Evolutionary conservation across 2,888 invertebrate species (phyloP), one percentile per base, ranked within the genome.

Genomic region (Aphelenchoides bicaudatus): DNA sequence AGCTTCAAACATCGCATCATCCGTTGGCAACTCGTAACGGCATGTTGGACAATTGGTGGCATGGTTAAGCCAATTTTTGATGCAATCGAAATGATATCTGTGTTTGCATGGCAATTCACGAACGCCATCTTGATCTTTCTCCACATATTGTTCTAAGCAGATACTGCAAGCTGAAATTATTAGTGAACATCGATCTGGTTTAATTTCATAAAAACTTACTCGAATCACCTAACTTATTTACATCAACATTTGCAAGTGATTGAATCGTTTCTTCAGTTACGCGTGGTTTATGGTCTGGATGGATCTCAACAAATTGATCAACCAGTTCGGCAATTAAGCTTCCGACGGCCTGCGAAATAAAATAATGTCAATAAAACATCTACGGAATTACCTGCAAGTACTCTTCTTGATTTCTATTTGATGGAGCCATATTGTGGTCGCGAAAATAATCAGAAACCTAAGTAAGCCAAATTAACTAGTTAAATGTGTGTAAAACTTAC

Each of bases 21-120:
- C 62, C 2, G 63, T 54, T 2, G 61, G 62, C 2, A 58, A 28
- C n/a, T 58, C 58, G 16, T 62, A 19, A 25, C 64, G 38, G 23
- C 58, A 58, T n/a, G 28, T 16, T 3, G 58, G 58, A 21, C 58
- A 58, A 13, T 53, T 31, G 25, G 27, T 53, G 16, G 58, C 58
- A 10, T 61, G 27, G 3, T 62, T 49, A 1, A 58, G 34, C 58
- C 58, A 58, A 5, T 25, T 21, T 13, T 25, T 13, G 16, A 58
- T 52, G 19, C 58, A 58, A 8, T 21, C 16, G 21, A 16, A 19
- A 30, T 58, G 58, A 50, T 62, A 58, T 6, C 23, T 25, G 29
- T 58, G 58, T 10, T 21, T 13, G 31, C 58, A 58, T n/a, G 58
- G 58, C 43, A 58, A 16, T 2, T 55, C 19, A 5, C 4, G 8